A percentile compares a stretch with the other conserved stretches of the same genome.
Evolutionary conservation across 1,140 invertebrate genomes (phyloP).

Genomic region (Rhizoglyphus robini): DNA sequence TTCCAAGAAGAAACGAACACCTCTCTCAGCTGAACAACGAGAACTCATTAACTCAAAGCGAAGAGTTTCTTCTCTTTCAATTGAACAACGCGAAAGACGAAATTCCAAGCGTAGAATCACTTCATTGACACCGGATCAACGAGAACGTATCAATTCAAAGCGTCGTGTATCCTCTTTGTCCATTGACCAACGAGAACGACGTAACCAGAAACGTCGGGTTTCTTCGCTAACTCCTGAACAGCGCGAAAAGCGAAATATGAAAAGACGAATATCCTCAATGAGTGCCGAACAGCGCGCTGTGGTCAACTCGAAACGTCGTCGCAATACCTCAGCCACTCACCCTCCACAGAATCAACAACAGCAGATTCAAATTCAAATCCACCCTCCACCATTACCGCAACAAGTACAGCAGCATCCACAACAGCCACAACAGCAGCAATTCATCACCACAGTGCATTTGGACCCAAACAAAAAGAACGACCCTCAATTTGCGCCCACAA

Average conservation of each 20-base stretch:
- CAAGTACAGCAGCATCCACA: not conserved
- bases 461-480: not conserved
- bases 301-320: slow-evolving; percentile 3
- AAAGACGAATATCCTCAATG: slow-evolving; percentile 12
- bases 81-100: not conserved
- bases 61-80: not conserved
- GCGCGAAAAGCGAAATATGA: not conserved
- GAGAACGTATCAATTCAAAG: not conserved
- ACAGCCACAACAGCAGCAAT: not conserved
- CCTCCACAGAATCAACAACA: not conserved
- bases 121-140: not conserved
- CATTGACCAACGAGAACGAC: not conserved
- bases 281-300: not conserved
- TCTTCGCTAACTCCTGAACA: slow-evolving; percentile 2
- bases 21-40: not conserved
- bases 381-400: not conserved
- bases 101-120: slow-evolving; percentile 2
- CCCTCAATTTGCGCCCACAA: not conserved
- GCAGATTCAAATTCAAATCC: not conserved
- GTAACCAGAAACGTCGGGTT: slow-evolving; percentile 8
- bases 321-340: not conserved
- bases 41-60: not conserved
- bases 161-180: slow-evolving; percentile 9
- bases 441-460: not conserved
- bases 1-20: not conserved